Evolutionary conservation across 1,140 invertebrate species (phyloP), one percentile per base, ranked within the genome.

Genomic region (Formica selysi): DNA sequence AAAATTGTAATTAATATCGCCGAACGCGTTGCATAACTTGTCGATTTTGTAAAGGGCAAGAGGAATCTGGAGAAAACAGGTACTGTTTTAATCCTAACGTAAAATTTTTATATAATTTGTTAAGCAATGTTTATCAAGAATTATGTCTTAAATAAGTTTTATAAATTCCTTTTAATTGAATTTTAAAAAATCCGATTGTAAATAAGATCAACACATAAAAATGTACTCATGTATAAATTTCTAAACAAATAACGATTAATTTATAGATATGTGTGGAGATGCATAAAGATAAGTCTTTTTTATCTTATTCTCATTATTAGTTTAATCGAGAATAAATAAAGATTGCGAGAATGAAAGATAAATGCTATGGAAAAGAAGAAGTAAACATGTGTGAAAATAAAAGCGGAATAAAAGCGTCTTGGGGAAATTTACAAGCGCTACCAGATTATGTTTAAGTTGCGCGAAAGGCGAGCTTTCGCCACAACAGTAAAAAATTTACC

Each of bases 1-100:
- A 7, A 83, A 83, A 73, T 83, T 83, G 41, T 57, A 74, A 83
- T 83, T 74, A 83, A 61, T 54, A 44, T 80, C 32, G 22, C 36
- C 48, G 44, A 2, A 22, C 32, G 29, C 59, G 64, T 80, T 80
- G 65, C 64, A 65, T n/a, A 54, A 22, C 29, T 16, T 36, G 44
- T 29, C 65, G 32, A 41, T 57, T 38, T 11, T 19, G 22, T 8
- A 54, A 41, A 68, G 44, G 32, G n/a, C n/a, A 38, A 19, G 38
- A n/a, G 44, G 38, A 65, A 26, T 22, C 36, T 64, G 1, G 5
- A 48, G n/a, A n/a, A n/a, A 48, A 13, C 11, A 48, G 13, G 10
- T 44, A 10, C 13, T 44, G 11, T n/a, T 64, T 65, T 59, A 59
- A 8, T 22, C 16, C 2, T 1, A 48, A 48, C 13, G 48, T 19